Evolutionary conservation across 2,888 invertebrate species (phyloP), one percentile per base, ranked within the genome.

Genomic region (Phaedon cochleariae): DNA sequence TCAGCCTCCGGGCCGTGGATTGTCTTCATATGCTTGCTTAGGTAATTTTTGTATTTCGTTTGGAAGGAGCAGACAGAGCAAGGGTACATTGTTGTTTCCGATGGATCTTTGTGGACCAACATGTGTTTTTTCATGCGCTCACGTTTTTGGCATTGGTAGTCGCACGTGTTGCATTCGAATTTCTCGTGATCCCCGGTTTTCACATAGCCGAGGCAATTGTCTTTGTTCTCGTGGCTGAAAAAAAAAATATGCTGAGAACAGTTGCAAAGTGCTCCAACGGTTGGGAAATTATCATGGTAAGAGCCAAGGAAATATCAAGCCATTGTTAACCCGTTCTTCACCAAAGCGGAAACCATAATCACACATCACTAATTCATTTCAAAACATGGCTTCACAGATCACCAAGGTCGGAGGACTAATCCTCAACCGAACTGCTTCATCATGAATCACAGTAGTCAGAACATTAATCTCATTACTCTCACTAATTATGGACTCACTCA

Each of bases 31-130:
- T 54, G 54, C 10, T 7, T 2, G 18, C 34, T 34, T 4, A 54
- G 20, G 15, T 22, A 22, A 18, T 37, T 0, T 54, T 18, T 20
- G 20, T 18, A 15, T 21, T 20, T 34, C 20, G 12, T 54, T 21
- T 37, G n/a, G 17, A 54, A 54, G 17, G 18, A 2, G 20, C 54
- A 54, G 4, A 29, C 17, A 2, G 12, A 9, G 15, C 54, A 54
- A 4, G 34, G 12, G 37, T 54, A 54, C 34, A 54, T 54, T n/a
- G 6, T 12, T 17, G 34, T n/a, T 37, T 54, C 54, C 2, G 54
- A 54, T 17, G 54, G 37, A 21, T 10, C 18, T 34, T 37, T 37
- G 20, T 54, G 54, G 20, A 34, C 20, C 21, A 10, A 22, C 12
- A 0, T 9, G 21, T 54, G 54, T n/a, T 7, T 37, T 20, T n/a